A percentile compares a stretch with the other conserved stretches of the same genome.
These are phyloP conservation scores for Mirza zaza DNA, from an alignment of 2,113 vertebrate genomes.

Conservation along the genomic window DNA sequence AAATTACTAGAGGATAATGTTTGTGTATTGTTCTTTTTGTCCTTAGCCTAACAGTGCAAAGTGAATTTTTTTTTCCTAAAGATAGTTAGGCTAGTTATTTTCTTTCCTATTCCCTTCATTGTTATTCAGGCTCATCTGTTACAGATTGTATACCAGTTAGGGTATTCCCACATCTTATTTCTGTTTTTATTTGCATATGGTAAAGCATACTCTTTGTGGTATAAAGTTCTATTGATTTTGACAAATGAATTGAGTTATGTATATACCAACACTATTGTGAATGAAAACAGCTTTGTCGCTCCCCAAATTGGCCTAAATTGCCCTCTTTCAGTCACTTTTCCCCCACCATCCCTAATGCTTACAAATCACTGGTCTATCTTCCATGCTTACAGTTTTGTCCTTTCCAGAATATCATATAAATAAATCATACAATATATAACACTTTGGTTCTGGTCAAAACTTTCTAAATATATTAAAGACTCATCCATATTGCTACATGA, in stretches of 20 bases:
- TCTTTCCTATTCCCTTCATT: not conserved
- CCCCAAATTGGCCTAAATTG: not conserved
- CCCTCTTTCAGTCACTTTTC: not conserved
- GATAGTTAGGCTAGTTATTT: not conserved
- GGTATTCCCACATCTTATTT: not conserved
- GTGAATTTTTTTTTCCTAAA: not conserved
- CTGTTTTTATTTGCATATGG: not conserved
- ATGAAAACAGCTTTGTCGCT: not conserved
- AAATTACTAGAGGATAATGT: not conserved
- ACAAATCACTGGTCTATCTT: not conserved
- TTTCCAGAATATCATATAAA: not conserved
- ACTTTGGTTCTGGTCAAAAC: not conserved
- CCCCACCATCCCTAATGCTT: not conserved
- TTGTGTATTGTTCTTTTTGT: not conserved
- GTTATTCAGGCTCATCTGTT: not conserved
- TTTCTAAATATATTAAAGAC: not conserved
- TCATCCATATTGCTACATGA: not conserved
- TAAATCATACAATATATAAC: not conserved
- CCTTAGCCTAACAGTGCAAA: not conserved
- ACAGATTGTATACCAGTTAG: not conserved
- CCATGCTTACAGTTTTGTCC: not conserved
- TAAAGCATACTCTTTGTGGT: not conserved
- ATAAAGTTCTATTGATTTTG: not conserved
- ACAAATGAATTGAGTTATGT: not conserved
- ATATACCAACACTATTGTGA: not conserved